A percentile compares a stretch with the other conserved stretches of the same genome.
These are phyloP conservation scores for Ormyrus nitidulus DNA, from an alignment of 2,888 invertebrate species.

Conservation along the genomic window DNA sequence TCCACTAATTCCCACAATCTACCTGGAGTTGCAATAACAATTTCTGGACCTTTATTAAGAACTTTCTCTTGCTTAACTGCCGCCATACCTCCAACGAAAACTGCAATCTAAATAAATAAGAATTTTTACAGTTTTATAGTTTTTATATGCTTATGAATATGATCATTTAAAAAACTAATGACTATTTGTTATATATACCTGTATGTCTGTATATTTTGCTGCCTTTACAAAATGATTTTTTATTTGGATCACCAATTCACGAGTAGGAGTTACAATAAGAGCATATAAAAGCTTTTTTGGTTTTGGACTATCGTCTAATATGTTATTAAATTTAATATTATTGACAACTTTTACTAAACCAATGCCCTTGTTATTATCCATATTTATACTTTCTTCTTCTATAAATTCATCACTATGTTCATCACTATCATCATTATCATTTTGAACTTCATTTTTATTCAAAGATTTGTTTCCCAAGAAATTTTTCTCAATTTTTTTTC, in stretches of 20 bases:
- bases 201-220: constrained; percentile 87
- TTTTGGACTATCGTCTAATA: constrained; percentile 64
- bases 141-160: constrained; percentile 35
- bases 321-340: constrained; percentile 74
- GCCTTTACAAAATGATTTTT: constrained; percentile 88
- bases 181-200: constrained; percentile 66
- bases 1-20: constrained; percentile 95
- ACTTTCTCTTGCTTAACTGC: constrained; percentile 95
- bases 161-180: constrained; percentile 5
- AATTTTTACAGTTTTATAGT: background rate
- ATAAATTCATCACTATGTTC: constrained; percentile 69
- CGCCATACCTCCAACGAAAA: constrained; percentile 96
- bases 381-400: constrained; percentile 50
- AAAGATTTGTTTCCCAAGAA: constrained; percentile 60
- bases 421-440: constrained; percentile 75
- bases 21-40: constrained; percentile 98
- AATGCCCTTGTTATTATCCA: constrained; percentile 68
- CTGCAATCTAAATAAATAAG: constrained; percentile 77
- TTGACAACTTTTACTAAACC: constrained; percentile 81
- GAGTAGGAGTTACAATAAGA: constrained; percentile 94
- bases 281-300: constrained; percentile 83
- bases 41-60: constrained; percentile 88
- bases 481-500: constrained; percentile 65
- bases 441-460: constrained; percentile 69
- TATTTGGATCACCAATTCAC: constrained; percentile 97